Percentiles rank a stretch among this genome's conserved stretches.
Evolutionary conservation across 2,797 vertebrate genomes (phyloP).

Genomic region (Bovichtus variegatus): DNA sequence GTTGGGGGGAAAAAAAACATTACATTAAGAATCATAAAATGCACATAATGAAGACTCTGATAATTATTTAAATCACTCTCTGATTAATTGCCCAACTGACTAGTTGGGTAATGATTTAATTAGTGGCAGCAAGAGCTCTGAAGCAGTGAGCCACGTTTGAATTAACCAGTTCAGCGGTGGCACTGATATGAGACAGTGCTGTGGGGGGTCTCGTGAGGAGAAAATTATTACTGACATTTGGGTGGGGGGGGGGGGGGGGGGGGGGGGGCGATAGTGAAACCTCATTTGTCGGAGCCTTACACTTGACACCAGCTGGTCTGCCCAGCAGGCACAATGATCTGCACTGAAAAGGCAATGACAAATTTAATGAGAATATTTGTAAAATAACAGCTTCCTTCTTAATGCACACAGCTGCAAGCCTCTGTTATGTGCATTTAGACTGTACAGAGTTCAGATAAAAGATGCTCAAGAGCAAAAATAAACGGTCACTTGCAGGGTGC

Average conservation of each 20-base stretch:
- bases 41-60: constrained; percentile 61
- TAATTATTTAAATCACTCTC: constrained; percentile 75
- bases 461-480: background rate
- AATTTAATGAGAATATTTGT: constrained; percentile 31
- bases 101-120: constrained; percentile 77
- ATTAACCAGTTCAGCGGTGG: constrained; percentile 54
- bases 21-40: constrained; percentile 56
- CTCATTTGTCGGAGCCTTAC: constrained; percentile 52
- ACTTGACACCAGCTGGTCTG: constrained; percentile 51
- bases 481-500: no score
- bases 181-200: constrained; percentile 44
- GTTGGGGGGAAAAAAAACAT: constrained; percentile 24
- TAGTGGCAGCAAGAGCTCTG: constrained; percentile 65
- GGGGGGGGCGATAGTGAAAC: constrained; percentile 35
- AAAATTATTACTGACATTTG: constrained; percentile 47
- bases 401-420: background rate
- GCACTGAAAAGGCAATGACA: constrained; percentile 9
- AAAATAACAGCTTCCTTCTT: constrained; percentile 24
- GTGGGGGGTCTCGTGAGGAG: constrained; percentile 43
- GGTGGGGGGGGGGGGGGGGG: background rate
- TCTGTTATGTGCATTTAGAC: background rate
- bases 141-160: constrained; percentile 49
- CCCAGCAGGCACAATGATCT: constrained; percentile 37
- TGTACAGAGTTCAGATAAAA: background rate
- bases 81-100: constrained; percentile 76